These are phyloP conservation scores for Eulithis prunata DNA, from an alignment of 2,888 invertebrate species.

Conservation along the genomic window DNA sequence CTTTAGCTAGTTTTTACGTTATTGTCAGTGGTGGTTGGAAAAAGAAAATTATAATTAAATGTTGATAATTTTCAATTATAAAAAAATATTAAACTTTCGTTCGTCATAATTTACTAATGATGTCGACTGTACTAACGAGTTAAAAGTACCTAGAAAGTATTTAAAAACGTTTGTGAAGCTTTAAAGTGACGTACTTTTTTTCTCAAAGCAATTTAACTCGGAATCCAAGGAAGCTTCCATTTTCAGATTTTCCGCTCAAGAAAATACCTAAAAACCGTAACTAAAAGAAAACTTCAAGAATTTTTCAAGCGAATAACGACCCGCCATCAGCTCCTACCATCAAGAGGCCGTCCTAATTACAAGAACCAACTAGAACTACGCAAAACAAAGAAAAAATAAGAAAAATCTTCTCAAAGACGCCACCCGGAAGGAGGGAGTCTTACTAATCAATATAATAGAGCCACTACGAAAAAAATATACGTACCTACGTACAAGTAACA, in stretches of 20 bases:
- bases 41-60: too few species aligned
- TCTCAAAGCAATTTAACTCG: neutral
- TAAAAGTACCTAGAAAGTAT: neutral
- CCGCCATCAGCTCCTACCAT: slow-evolving; percentile 29
- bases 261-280: neutral
- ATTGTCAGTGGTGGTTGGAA: too few species aligned
- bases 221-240: neutral
- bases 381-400: slow-evolving; percentile 73
- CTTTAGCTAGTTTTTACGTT: too few species aligned
- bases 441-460: slow-evolving; percentile 84
- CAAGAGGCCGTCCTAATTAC: slow-evolving; percentile 42
- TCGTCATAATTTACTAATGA: too few species aligned
- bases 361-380: slow-evolving; percentile 52
- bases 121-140: too few species aligned
- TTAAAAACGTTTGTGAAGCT: neutral
- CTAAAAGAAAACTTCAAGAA: slow-evolving; percentile 17
- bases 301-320: slow-evolving; percentile 21
- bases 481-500: slow-evolving; percentile 54
- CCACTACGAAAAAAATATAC: slow-evolving; percentile 81
- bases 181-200: neutral
- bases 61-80: too few species aligned
- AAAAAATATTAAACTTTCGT: too few species aligned
- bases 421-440: slow-evolving; percentile 74
- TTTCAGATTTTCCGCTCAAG: slow-evolving; percentile 1
- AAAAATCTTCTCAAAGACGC: slow-evolving; percentile 73